phyloP scores from a whole-genome alignment of 30 jellyfish, hydroid and myxozoan species.

The Aurelia aurita region DNA sequence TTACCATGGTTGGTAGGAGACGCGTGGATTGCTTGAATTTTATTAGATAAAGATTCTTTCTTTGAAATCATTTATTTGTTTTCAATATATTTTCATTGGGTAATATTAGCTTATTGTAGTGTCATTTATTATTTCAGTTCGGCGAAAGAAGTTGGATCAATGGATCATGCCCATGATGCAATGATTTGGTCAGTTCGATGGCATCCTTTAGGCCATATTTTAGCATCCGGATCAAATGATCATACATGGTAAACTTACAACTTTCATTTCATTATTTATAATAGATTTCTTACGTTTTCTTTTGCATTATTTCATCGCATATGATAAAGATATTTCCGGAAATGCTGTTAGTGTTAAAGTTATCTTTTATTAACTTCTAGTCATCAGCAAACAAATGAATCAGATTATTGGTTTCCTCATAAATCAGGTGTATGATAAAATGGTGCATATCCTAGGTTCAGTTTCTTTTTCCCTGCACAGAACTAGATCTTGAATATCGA shows the following conservation, averaged over 20 bases:
- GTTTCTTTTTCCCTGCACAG: no score
- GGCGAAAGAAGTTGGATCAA: slow-evolving; percentile 88
- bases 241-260: slow-evolving; percentile 81
- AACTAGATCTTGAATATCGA: no score
- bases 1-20: no score
- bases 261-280: no score
- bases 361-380: no score
- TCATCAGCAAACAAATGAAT: no score
- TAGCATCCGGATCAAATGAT: slow-evolving; percentile 98
- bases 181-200: slow-evolving; percentile 97
- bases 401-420: no score
- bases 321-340: no score
- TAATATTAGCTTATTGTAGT: background rate
- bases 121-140: slow-evolving; percentile 44
- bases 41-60: background rate
- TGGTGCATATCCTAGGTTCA: no score
- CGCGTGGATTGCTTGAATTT: background rate
- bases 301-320: background rate
- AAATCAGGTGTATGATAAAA: no score
- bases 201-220: slow-evolving; percentile 99
- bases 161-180: slow-evolving; percentile 99
- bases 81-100: background rate
- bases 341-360: no score
- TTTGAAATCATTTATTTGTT: background rate
- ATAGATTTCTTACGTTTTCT: no score